phyloP scores from a whole-genome alignment of 2,888 invertebrate genomes.

The Ormyrus thymus region DNA sequence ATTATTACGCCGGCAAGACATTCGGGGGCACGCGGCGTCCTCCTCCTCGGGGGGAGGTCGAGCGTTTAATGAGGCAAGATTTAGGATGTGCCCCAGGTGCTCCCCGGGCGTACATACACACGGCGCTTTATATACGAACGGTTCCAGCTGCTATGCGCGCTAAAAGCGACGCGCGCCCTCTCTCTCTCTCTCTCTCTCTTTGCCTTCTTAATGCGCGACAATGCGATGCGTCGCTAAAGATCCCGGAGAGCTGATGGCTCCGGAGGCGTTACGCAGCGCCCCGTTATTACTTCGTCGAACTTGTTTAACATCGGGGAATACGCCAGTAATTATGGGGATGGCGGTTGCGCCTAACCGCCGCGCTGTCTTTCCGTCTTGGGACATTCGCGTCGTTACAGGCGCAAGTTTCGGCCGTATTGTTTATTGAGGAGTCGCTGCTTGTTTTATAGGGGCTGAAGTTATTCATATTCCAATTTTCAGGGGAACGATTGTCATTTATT shows the following conservation, averaged over 20 bases:
- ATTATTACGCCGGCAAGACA: constrained; percentile 27
- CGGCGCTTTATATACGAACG: not conserved
- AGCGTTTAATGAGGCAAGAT: constrained; percentile 68
- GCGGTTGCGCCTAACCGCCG: not conserved
- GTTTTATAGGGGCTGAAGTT: too few species aligned
- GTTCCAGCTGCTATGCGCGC: not conserved
- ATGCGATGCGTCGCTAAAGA: too few species aligned
- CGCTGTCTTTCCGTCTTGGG: not conserved
- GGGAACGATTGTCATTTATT: too few species aligned
- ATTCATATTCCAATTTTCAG: too few species aligned
- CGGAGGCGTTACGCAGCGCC: too few species aligned
- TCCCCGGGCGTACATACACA: constrained; percentile 42
- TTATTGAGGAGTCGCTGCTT: too few species aligned
- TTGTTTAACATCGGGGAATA: constrained; percentile 3
- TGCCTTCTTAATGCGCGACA: constrained; percentile 7
- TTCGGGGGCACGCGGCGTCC: not conserved
- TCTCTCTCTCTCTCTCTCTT: too few species aligned
- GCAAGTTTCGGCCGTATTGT: too few species aligned
- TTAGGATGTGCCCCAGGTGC: constrained; percentile 68
- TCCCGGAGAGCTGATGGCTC: too few species aligned
- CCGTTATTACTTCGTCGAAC: constrained; percentile 17
- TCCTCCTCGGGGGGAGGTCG: not conserved
- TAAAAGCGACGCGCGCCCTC: not conserved
- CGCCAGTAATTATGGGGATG: too few species aligned
- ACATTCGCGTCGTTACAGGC: too few species aligned